Conservation (phyloP, 2,888 invertebrate species). For the Apotomis capreana region DNA sequence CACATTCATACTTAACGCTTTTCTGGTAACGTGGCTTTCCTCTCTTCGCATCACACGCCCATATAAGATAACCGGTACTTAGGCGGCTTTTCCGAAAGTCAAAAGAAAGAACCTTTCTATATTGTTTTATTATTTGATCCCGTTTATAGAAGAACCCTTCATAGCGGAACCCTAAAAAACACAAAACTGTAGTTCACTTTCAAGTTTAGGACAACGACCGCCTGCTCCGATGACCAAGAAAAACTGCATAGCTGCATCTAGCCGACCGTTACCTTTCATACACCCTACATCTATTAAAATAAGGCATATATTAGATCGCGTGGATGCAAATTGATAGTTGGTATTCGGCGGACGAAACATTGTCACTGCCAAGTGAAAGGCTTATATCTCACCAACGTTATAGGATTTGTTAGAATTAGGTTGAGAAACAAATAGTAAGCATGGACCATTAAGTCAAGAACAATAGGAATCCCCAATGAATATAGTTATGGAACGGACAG, state of each 20-base stretch:
- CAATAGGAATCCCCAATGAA: too few species aligned
- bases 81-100: too few species aligned
- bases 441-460: too few species aligned
- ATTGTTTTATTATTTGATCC: too few species aligned
- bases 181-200: slow-evolving; percentile 11
- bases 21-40: too few species aligned
- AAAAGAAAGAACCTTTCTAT: too few species aligned
- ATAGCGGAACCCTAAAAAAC: background rate
- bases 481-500: too few species aligned
- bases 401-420: slow-evolving; percentile 7
- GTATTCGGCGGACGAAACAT: slow-evolving; percentile 43
- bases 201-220: slow-evolving; percentile 33
- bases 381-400: slow-evolving; percentile 20
- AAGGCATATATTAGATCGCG: slow-evolving; percentile 10
- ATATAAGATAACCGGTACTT: too few species aligned
- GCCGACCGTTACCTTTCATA: slow-evolving; percentile 26
- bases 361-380: slow-evolving; percentile 57
- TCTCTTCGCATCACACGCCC: too few species aligned
- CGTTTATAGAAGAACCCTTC: too few species aligned
- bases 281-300: slow-evolving; percentile 8
- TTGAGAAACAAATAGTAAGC: background rate
- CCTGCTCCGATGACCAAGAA: slow-evolving; percentile 49
- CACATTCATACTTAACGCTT: too few species aligned
- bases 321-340: slow-evolving; percentile 21
- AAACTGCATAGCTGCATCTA: slow-evolving; percentile 43